Percentiles rank a stretch among this genome's conserved stretches.
These are phyloP conservation scores for Lithodes maja DNA, from an alignment of 2,888 invertebrate species.

Conservation along the genomic window DNA sequence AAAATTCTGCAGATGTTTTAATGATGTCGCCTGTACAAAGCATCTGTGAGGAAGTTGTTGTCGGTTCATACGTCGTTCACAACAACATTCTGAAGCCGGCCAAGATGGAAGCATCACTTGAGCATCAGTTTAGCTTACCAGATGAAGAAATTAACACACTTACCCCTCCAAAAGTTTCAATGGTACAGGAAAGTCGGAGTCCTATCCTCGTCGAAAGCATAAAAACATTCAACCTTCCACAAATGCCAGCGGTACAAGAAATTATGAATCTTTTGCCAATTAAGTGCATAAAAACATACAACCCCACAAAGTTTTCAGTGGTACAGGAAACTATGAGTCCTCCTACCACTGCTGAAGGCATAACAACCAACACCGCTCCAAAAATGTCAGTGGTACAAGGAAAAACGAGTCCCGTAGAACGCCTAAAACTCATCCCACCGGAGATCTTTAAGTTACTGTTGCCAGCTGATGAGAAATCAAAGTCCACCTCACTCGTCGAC, in stretches of 20 bases:
- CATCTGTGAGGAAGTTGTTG: not conserved
- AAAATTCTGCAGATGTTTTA: not conserved
- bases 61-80: constrained; percentile 1
- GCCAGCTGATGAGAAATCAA: not conserved
- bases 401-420: not conserved
- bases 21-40: not conserved
- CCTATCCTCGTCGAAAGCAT: no score
- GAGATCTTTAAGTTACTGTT: not conserved
- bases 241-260: not conserved
- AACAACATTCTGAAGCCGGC: not conserved
- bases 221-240: not conserved
- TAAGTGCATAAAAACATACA: not conserved
- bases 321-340: not conserved
- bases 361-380: not conserved
- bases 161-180: not conserved
- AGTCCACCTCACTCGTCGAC: no score
- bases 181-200: not conserved
- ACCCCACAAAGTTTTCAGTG: not conserved
- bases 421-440: not conserved
- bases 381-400: not conserved
- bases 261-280: not conserved
- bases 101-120: not conserved
- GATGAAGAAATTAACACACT: not conserved
- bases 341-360: not conserved
- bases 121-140: not conserved